Evolutionary conservation across 64 coral and sea anemone genomes (phyloP), one percentile per base, ranked within the genome.

Genomic region (Hydrozoanthus tunicans): DNA sequence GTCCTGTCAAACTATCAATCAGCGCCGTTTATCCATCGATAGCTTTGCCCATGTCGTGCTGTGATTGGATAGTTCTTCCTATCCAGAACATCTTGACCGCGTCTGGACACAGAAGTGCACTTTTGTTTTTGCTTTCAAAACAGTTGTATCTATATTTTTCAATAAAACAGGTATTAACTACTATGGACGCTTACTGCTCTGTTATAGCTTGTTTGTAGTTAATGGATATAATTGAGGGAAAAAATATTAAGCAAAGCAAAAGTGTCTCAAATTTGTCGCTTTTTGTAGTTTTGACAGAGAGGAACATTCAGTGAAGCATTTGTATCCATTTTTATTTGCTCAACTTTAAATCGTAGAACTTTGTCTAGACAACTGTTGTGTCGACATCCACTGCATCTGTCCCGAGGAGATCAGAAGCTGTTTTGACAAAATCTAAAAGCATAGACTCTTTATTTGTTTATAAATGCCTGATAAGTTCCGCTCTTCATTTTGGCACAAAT

Each of bases 381-480:
- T 51, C 26, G 69, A 82, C 7, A 15, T 43, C 14, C 56, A 24
- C 56, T 20, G 9, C 56, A 88, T 88, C 84, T 88, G 69, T 51
- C 56, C 56, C 32, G 17, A 51, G 72, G 72, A 82, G 25, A 81
- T 63, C 59, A 81, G 17, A 59, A 20, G 56, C 11, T 81, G 58
- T 65, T 26, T 64, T 82, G 27, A 12, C n/a, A 17, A 59, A 27
- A 61, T 32, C 13, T 6, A 74, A 75, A 88, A 88, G 68, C 20
- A 15, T 73, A n/a, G 25, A 60, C 54, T 88, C 68, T 72, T 88
- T 88, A 73, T 88, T 88, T 88, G 69, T 88, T 75, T 88, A 88
- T 75, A 75, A 88, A 88, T 61, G 84, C 60, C 54, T 51, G 25
- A 88, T 25, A 58, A 75, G 69, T 88, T 88, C 69, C 84, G 84